phyloP scores from a whole-genome alignment of 2,888 invertebrate genomes.

The Liposcelis brunnea region DNA sequence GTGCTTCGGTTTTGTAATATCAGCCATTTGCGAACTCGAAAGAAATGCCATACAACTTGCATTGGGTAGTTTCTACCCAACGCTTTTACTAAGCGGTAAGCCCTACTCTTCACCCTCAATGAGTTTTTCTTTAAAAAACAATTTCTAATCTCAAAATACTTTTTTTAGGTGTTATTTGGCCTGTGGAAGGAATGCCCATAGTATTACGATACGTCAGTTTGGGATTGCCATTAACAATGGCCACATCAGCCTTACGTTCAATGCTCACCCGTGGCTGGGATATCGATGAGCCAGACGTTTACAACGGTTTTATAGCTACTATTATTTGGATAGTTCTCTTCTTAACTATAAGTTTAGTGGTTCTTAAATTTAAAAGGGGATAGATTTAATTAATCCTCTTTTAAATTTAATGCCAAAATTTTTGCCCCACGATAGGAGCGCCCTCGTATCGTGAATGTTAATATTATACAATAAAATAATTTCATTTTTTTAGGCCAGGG shows the following conservation, averaged over 20 bases:
- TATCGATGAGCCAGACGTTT: conserved; percentile 62
- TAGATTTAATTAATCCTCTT: conserved; percentile 25
- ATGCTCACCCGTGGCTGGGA: conserved; percentile 81
- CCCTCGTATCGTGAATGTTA: no score
- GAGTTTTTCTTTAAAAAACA: neutral
- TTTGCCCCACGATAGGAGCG: no score
- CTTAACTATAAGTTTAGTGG: conserved; percentile 59
- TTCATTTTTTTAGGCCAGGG: no score
- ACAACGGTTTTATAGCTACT: conserved; percentile 73
- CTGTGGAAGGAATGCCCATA: conserved; percentile 86
- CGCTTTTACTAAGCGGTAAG: conserved; percentile 62
- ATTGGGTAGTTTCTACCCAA: conserved; percentile 88
- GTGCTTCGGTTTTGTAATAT: conserved; percentile 92
- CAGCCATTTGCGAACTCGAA: conserved; percentile 79
- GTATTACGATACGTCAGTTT: conserved; percentile 66
- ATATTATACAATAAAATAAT: no score
- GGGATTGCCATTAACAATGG: conserved; percentile 71
- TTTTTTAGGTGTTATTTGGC: conserved; percentile 77
- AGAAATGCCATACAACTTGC: conserved; percentile 85
- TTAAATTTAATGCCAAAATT: neutral
- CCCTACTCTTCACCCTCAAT: conserved; percentile 16
- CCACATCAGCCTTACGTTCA: conserved; percentile 78
- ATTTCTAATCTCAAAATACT: conserved; percentile 10
- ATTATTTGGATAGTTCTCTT: conserved; percentile 72
- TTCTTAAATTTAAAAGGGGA: conserved; percentile 64